Evolutionary conservation across 2,888 invertebrate species (phyloP).

Genomic region (Agonopterix heracliana): DNA sequence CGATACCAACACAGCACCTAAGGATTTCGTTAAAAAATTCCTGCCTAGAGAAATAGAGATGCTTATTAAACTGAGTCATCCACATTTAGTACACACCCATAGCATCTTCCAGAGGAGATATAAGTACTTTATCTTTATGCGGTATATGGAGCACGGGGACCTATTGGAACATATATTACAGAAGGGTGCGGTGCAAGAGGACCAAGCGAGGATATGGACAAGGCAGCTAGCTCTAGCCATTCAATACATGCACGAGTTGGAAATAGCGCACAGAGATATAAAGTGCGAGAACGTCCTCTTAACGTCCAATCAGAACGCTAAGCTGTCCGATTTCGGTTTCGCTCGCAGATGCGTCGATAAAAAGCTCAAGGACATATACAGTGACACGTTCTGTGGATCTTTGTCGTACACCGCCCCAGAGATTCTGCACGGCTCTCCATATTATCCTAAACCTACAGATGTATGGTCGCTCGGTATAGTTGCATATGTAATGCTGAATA

Average conservation of each 20-base stretch:
- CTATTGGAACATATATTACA: constrained; percentile 82
- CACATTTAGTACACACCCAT: constrained; percentile 86
- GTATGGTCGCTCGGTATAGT: constrained; percentile 89
- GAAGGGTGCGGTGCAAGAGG: constrained; percentile 80
- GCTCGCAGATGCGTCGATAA: constrained; percentile 71
- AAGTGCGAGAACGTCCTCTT: constrained; percentile 90
- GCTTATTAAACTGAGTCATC: constrained; percentile 84
- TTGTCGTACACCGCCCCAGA: constrained; percentile 92
- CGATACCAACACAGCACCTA: constrained; percentile 82
- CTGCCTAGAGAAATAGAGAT: constrained; percentile 89
- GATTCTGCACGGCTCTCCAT: constrained; percentile 85
- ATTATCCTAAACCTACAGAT: constrained; percentile 83
- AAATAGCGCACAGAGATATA: constrained; percentile 86
- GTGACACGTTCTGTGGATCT: constrained; percentile 90
- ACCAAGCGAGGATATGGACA: constrained; percentile 83
- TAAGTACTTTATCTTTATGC: constrained; percentile 87
- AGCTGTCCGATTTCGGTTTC: constrained; percentile 90
- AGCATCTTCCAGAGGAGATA: constrained; percentile 83
- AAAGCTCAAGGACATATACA: constrained; percentile 67
- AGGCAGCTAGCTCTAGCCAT: constrained; percentile 81
- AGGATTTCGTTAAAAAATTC: constrained; percentile 87
- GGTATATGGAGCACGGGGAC: constrained; percentile 84
- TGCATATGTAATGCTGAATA: constrained; percentile 87
- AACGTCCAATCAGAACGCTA: constrained; percentile 84
- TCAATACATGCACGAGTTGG: constrained; percentile 84